These are phyloP conservation scores for Byasa hedistus DNA, from an alignment of 2,888 invertebrate genomes.

Conservation along the genomic window DNA sequence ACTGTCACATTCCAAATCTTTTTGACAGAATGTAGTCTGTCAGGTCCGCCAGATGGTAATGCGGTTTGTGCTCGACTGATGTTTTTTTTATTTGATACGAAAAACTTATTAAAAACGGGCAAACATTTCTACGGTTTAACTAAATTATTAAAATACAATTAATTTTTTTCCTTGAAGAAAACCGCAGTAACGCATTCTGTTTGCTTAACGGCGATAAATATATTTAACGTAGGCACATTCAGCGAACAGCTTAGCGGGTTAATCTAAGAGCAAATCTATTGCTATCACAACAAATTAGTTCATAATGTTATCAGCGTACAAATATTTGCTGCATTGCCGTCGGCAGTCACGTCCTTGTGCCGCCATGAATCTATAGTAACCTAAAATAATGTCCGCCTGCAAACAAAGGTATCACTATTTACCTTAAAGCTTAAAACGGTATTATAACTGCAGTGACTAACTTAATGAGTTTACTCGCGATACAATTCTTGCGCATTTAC, in stretches of 20 bases:
- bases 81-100: too few relatives aligned
- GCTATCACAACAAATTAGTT: conserved; percentile 72
- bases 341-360: conserved; percentile 67
- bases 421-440: conserved; percentile 44
- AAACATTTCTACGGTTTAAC: too few relatives aligned
- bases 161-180: too few relatives aligned
- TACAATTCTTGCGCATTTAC: conserved; percentile 26
- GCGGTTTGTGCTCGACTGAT: too few relatives aligned
- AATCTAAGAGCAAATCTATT: conserved; percentile 76
- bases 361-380: conserved; percentile 55
- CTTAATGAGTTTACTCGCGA: conserved; percentile 19
- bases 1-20: too few relatives aligned
- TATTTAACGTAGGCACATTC: conserved; percentile 56
- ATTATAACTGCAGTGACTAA: conserved; percentile 32
- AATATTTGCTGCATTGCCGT: conserved; percentile 71
- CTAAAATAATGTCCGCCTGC: conserved; percentile 49
- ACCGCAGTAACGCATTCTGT: conserved; percentile 3
- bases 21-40: too few relatives aligned
- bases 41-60: too few relatives aligned
- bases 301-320: conserved; percentile 74
- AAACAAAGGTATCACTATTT: conserved; percentile 54
- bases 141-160: too few relatives aligned
- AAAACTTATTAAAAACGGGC: too few relatives aligned
- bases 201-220: conserved; percentile 35
- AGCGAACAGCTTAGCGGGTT: conserved; percentile 60